phyloP scores from a whole-genome alignment of 2,888 invertebrate genomes.

The Exocentrus adspersus region DNA sequence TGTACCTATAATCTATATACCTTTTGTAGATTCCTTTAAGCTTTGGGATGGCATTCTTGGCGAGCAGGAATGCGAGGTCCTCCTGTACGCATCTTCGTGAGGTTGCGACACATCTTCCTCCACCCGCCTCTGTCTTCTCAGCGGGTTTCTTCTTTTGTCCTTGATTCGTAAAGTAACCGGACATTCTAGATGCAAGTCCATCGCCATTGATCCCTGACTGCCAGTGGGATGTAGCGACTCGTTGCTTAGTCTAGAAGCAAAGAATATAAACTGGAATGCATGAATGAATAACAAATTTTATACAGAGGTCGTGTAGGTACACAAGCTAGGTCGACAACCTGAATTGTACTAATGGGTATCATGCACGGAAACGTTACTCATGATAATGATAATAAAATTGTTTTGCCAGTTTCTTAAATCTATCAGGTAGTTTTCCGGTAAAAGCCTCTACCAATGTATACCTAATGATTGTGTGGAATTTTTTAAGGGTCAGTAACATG shows the following conservation, averaged over 20 bases:
- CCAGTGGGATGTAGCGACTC: constrained; percentile 69
- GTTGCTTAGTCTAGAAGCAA: constrained; percentile 60
- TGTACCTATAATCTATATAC: constrained; percentile 31
- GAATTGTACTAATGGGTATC: no score
- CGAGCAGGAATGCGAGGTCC: constrained; percentile 60
- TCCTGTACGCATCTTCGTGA: constrained; percentile 49
- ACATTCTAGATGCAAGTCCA: constrained; percentile 77
- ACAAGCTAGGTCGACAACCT: no score
- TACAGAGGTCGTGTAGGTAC: no score
- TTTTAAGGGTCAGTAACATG: background rate
- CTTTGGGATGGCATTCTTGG: constrained; percentile 51
- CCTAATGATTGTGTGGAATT: no score
- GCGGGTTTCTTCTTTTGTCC: constrained; percentile 76
- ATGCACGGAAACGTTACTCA: no score
- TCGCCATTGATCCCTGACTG: constrained; percentile 77
- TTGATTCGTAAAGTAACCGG: constrained; percentile 67
- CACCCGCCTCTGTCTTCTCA: constrained; percentile 80
- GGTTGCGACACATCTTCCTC: constrained; percentile 70
- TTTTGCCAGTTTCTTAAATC: no score
- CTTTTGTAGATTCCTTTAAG: constrained; percentile 48
- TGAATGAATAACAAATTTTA: no score
- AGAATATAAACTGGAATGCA: no score
- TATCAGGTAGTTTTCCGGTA: no score
- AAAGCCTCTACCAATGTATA: no score
- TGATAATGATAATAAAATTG: no score